Percentiles rank a stretch among this genome's conserved stretches.
These are phyloP conservation scores for Trachelipus rathkii DNA, from an alignment of 1,140 invertebrate genomes.

Conservation along the genomic window DNA sequence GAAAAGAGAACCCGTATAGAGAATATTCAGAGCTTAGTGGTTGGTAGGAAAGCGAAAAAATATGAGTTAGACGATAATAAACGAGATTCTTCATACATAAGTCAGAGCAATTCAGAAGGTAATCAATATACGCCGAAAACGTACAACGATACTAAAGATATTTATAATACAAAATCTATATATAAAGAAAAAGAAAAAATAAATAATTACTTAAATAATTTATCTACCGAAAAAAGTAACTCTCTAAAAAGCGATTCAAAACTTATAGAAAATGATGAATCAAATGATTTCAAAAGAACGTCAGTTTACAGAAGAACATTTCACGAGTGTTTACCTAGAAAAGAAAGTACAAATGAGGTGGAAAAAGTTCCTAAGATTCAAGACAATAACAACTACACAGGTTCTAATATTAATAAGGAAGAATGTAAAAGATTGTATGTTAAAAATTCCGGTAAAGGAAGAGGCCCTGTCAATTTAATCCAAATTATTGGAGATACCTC, in stretches of 20 bases:
- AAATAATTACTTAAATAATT: not conserved
- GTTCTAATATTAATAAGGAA: not conserved
- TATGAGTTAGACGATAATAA: not conserved
- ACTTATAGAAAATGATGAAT: not conserved
- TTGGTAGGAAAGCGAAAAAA: not conserved
- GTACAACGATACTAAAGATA: no score
- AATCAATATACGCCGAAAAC: no score
- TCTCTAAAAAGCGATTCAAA: not conserved
- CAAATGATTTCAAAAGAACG: not conserved
- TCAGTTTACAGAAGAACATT: not conserved
- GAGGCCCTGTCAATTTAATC: constrained; percentile 38
- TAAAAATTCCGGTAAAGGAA: not conserved
- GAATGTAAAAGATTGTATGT: constrained; percentile 13
- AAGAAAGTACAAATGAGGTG: not conserved
- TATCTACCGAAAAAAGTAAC: not conserved
- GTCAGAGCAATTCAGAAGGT: no score
- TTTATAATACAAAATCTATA: not conserved
- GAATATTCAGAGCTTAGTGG: not conserved
- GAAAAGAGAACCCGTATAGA: not conserved
- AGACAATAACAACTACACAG: not conserved
- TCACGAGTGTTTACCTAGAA: constrained; percentile 10
- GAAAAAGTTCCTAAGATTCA: not conserved
- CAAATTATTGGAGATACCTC: constrained; percentile 36
- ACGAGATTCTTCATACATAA: not conserved
- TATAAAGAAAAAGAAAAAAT: not conserved